phyloP scores from a whole-genome alignment of 2,113 vertebrate species.

The Lucifuga dentata region DNA sequence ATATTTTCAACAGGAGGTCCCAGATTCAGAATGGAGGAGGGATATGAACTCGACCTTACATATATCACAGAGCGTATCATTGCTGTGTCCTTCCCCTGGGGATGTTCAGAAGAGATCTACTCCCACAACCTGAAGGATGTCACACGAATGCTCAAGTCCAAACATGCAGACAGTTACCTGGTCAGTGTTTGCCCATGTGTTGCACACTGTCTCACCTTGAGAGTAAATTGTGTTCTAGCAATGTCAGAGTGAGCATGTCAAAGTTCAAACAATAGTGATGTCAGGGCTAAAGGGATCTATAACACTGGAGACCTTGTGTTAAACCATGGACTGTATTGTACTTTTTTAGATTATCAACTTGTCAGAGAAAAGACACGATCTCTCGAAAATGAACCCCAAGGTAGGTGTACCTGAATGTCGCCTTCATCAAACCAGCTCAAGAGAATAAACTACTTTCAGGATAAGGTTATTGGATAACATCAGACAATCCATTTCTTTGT shows the following conservation, averaged over 20 bases:
- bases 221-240: constrained; percentile 15
- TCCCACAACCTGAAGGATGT: constrained; percentile 91
- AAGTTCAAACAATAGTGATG: constrained; percentile 30
- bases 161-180: constrained; percentile 96
- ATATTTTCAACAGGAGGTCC: constrained; percentile 41
- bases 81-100: constrained; percentile 90
- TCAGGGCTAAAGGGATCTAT: not conserved
- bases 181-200: constrained; percentile 75
- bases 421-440: not conserved
- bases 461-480: not conserved
- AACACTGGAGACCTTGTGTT: not conserved
- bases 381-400: constrained; percentile 94
- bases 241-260: constrained; percentile 11
- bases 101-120: constrained; percentile 92
- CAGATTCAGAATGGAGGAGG: constrained; percentile 88
- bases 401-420: constrained; percentile 71
- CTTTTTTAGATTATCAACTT: constrained; percentile 91
- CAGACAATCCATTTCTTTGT: no score
- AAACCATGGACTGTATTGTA: constrained; percentile 19
- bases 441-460: not conserved
- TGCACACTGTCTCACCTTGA: not conserved
- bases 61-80: constrained; percentile 97
- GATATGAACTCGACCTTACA: constrained; percentile 93
- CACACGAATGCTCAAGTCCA: constrained; percentile 95
- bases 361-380: constrained; percentile 92